These are phyloP conservation scores for Aleiodes testaceus DNA, from an alignment of 2,888 invertebrate genomes.

Conservation along the genomic window DNA sequence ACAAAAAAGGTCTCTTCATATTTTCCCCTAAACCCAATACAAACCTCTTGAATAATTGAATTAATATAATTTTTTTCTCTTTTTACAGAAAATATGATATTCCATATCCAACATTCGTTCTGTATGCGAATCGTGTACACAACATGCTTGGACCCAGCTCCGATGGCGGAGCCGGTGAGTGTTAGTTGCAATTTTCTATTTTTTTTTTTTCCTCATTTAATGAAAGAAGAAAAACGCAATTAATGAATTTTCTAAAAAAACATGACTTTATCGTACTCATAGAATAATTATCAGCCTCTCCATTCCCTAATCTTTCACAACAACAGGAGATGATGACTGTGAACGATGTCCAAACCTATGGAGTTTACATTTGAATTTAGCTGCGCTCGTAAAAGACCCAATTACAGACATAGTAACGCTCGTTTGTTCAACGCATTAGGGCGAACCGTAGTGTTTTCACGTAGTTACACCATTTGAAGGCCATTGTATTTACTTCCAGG, in stretches of 20 bases:
- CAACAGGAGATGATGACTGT: constrained; percentile 1
- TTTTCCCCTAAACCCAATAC: no score
- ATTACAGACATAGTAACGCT: constrained; percentile 60
- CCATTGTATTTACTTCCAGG: constrained; percentile 61
- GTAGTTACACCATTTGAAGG: constrained; percentile 62
- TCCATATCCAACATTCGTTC: constrained; percentile 94
- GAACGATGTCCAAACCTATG: constrained; percentile 12
- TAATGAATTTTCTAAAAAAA: constrained; percentile 17
- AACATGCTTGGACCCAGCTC: constrained; percentile 95
- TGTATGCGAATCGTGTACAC: constrained; percentile 93
- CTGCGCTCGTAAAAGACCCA: constrained; percentile 66
- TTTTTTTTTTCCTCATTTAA: constrained; percentile 10
- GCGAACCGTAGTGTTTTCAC: constrained; percentile 50
- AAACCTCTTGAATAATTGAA: constrained; percentile 5
- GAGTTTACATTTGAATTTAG: constrained; percentile 59
- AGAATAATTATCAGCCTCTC: not conserved
- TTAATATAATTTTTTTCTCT: constrained; percentile 17
- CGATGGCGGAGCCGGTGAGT: constrained; percentile 90
- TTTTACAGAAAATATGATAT: constrained; percentile 90
- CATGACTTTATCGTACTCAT: not conserved
- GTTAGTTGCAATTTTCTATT: constrained; percentile 58
- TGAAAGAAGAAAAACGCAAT: not conserved
- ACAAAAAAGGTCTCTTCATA: no score
- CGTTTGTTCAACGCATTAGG: constrained; percentile 54
- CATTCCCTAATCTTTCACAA: not conserved